A percentile compares a stretch with the other conserved stretches of the same genome.
phyloP scores from a whole-genome alignment of 2,888 invertebrate species.

The Dendrolimus houi region DNA sequence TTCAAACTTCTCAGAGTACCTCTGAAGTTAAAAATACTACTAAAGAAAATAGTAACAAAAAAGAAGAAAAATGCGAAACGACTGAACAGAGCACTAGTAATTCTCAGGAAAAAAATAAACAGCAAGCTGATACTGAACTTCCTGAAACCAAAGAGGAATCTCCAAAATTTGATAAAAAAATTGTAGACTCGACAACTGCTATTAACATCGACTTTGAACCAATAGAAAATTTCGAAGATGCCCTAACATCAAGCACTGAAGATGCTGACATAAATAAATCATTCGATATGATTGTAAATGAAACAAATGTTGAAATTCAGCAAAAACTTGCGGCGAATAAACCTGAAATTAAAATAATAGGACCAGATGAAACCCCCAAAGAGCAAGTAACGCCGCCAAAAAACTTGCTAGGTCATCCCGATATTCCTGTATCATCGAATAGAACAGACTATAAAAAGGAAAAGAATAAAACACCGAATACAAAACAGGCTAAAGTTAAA shows the following conservation, averaged over 20 bases:
- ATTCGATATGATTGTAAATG: slow-evolving; percentile 58
- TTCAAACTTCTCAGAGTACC: slow-evolving; percentile 12
- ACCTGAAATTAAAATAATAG: slow-evolving; percentile 50
- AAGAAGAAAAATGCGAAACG: slow-evolving; percentile 26
- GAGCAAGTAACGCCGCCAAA: slow-evolving; percentile 62
- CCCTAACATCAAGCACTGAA: slow-evolving; percentile 56
- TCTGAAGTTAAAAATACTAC: slow-evolving; percentile 17
- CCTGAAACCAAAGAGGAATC: background rate
- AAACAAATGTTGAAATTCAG: slow-evolving; percentile 25
- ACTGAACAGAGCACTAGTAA: slow-evolving; percentile 28
- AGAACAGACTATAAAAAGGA: slow-evolving; percentile 69
- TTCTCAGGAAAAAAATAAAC: slow-evolving; percentile 41
- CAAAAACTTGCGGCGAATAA: slow-evolving; percentile 25
- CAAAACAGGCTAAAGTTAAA: slow-evolving; percentile 54
- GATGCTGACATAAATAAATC: slow-evolving; percentile 47
- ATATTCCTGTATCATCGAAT: slow-evolving; percentile 74
- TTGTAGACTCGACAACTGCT: slow-evolving; percentile 13
- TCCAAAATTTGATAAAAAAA: slow-evolving; percentile 10
- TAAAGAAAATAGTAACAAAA: slow-evolving; percentile 15
- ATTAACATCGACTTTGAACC: slow-evolving; percentile 34
- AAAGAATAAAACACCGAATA: slow-evolving; percentile 61
- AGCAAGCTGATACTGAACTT: slow-evolving; percentile 24
- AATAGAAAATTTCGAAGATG: slow-evolving; percentile 65
- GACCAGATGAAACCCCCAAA: slow-evolving; percentile 36
- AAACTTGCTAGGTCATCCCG: slow-evolving; percentile 72